These are phyloP conservation scores for Polypterus bichir DNA, from an alignment of 2,113 vertebrate genomes.

Conservation along the genomic window DNA sequence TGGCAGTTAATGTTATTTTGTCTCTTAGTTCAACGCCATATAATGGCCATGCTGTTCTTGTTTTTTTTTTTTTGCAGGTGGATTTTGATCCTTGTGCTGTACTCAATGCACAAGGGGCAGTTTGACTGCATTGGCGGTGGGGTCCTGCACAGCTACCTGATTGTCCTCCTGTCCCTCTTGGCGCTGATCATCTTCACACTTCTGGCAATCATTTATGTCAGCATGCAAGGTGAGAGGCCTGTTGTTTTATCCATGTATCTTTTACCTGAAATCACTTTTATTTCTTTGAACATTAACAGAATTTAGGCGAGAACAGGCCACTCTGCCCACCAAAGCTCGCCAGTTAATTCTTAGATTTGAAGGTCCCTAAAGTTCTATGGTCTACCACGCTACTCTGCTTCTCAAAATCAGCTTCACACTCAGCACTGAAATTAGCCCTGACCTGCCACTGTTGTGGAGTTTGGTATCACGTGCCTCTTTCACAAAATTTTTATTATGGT, in stretches of 20 bases:
- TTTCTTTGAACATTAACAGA: neutral
- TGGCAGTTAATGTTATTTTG: too few relatives aligned
- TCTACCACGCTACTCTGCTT: too few relatives aligned
- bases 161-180: slow-evolving; percentile 69
- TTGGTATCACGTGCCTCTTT: too few relatives aligned
- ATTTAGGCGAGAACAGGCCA: too few relatives aligned
- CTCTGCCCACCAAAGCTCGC: too few relatives aligned
- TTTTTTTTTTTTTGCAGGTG: slow-evolving; percentile 50
- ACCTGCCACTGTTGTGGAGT: too few relatives aligned
- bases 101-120: slow-evolving; percentile 51
- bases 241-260: neutral
- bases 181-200: slow-evolving; percentile 63
- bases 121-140: slow-evolving; percentile 62
- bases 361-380: too few relatives aligned
- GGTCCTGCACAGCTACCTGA: slow-evolving; percentile 68
- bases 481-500: too few relatives aligned
- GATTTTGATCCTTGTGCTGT: slow-evolving; percentile 68
- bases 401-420: too few relatives aligned
- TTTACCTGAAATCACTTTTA: slow-evolving; percentile 15
- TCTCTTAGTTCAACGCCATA: too few relatives aligned
- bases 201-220: slow-evolving; percentile 69
- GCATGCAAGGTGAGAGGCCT: slow-evolving; percentile 72
- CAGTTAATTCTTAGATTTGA: too few relatives aligned
- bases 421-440: too few relatives aligned
- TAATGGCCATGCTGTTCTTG: neutral